phyloP scores from a whole-genome alignment of 1,140 invertebrate genomes.

The Gyrodactylus bullatarudis region DNA sequence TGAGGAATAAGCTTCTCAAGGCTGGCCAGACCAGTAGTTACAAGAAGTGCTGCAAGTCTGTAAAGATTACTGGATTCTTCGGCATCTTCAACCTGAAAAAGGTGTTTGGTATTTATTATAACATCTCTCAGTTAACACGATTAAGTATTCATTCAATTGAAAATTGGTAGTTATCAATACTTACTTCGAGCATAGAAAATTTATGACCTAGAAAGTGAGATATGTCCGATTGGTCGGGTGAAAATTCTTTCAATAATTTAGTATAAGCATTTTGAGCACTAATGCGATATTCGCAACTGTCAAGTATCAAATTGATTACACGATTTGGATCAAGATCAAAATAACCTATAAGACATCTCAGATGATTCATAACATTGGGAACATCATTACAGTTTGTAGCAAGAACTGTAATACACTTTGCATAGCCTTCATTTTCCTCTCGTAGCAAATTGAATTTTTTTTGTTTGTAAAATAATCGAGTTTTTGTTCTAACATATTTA shows the following conservation, averaged over 20 bases:
- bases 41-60: neutral
- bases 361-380: constrained; percentile 4
- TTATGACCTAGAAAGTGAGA: constrained; percentile 80
- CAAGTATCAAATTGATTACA: constrained; percentile 71
- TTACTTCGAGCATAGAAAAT: too few relatives aligned
- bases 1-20: neutral
- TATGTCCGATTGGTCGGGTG: constrained; percentile 29
- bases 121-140: too few relatives aligned
- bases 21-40: neutral
- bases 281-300: constrained; percentile 64
- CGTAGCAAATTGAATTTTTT: constrained; percentile 88
- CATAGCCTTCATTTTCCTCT: constrained; percentile 93
- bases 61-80: neutral
- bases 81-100: neutral
- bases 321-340: constrained; percentile 95
- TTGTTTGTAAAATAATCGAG: constrained; percentile 89
- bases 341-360: constrained; percentile 32
- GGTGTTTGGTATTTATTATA: too few relatives aligned
- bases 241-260: constrained; percentile 25
- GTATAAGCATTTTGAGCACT: constrained; percentile 18
- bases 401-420: constrained; percentile 76
- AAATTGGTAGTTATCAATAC: too few relatives aligned
- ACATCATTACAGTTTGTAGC: neutral
- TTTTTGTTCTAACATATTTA: constrained; percentile 88
- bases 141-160: too few relatives aligned